phyloP scores from a whole-genome alignment of 2,888 invertebrate genomes.

The Thysanoteuthis rhombus region DNA sequence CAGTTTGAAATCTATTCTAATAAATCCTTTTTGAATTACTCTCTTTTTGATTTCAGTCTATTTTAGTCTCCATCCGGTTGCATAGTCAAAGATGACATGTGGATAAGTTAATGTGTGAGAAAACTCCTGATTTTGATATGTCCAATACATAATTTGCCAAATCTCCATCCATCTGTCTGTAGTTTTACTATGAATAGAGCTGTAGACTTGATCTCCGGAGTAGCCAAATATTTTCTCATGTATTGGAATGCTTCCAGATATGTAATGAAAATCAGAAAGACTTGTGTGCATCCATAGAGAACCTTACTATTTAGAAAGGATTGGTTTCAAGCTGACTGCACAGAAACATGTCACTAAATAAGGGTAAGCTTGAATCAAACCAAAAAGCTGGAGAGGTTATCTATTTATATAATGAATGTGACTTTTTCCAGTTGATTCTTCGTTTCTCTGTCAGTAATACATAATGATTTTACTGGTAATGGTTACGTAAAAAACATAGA shows the following conservation, averaged over 20 bases:
- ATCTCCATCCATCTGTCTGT: constrained; percentile 12
- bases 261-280: not conserved
- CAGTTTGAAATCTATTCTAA: not conserved
- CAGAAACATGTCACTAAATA: not conserved
- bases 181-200: not conserved
- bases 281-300: not conserved
- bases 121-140: not conserved
- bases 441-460: no score
- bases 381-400: not conserved
- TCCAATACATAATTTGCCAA: constrained; percentile 12
- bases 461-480: no score
- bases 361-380: not conserved
- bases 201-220: not conserved
- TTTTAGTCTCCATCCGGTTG: not conserved
- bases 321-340: not conserved
- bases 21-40: not conserved
- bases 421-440: no score
- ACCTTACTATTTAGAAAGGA: no score
- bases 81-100: not conserved
- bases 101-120: not conserved
- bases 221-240: constrained; percentile 12
- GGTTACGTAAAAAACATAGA: no score
- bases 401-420: no score
- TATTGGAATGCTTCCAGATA: not conserved
- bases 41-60: not conserved